These are phyloP conservation scores for Coreius guichenoti DNA, from an alignment of 2,797 vertebrate genomes.

Conservation along the genomic window DNA sequence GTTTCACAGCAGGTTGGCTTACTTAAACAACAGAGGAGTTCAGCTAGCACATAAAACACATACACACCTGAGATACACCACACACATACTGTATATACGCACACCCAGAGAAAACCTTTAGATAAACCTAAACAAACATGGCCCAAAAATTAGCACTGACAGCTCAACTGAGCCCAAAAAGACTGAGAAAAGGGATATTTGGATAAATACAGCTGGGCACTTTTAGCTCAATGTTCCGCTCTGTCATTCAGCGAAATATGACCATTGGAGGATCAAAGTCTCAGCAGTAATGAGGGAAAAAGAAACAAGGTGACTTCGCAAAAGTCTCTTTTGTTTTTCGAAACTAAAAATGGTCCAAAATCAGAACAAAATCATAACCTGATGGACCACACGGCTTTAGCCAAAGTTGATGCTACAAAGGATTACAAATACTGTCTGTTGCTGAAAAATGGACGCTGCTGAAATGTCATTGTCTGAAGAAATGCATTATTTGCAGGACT, in stretches of 20 bases:
- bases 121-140: constrained; percentile 19
- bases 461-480: not conserved
- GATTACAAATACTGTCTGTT: constrained; percentile 5
- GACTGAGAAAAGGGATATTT: constrained; percentile 8
- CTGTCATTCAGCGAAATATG: constrained; percentile 21
- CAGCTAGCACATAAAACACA: not conserved
- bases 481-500: constrained; percentile 8
- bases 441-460: not conserved
- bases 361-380: not conserved
- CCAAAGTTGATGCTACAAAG: not conserved
- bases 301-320: not conserved
- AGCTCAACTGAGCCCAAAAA: not conserved
- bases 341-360: constrained; percentile 3
- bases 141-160: not conserved
- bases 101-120: constrained; percentile 2
- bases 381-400: constrained; percentile 21
- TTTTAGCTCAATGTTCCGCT: constrained; percentile 1
- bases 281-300: not conserved
- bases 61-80: constrained; percentile 21
- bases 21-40: not conserved
- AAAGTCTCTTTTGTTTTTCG: not conserved
- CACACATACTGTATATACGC: constrained; percentile 15
- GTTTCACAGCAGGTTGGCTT: constrained; percentile 7
- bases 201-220: constrained; percentile 22
- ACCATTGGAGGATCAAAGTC: constrained; percentile 22